Evolutionary conservation across 2,888 invertebrate species (phyloP).

Genomic region (Ectropis crepuscularia): DNA sequence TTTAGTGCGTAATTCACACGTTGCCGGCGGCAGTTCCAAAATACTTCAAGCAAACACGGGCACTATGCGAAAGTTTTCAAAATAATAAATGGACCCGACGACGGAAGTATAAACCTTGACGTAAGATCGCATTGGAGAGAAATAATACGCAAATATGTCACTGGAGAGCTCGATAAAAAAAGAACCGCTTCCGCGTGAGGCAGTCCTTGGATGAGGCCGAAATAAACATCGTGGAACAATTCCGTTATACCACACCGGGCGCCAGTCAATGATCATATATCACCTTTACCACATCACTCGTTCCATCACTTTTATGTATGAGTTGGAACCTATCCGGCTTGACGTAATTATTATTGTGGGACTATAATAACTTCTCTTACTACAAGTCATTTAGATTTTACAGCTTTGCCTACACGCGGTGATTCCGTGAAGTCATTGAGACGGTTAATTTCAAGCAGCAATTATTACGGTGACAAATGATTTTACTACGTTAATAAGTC

Average conservation of each 20-base stretch:
- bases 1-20: slow-evolving; percentile 65
- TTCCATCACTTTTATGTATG: slow-evolving; percentile 48
- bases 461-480: slow-evolving; percentile 15
- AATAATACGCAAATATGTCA: slow-evolving; percentile 64
- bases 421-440: slow-evolving; percentile 45
- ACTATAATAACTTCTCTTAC: slow-evolving; percentile 48
- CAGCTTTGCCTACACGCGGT: slow-evolving; percentile 42
- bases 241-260: slow-evolving; percentile 40
- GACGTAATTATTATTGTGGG: slow-evolving; percentile 48
- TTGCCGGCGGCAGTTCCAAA: slow-evolving; percentile 65
- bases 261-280: slow-evolving; percentile 39
- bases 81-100: slow-evolving; percentile 70
- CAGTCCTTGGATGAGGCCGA: slow-evolving; percentile 52
- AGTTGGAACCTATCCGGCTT: slow-evolving; percentile 42
- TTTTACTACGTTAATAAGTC: slow-evolving; percentile 13
- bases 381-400: slow-evolving; percentile 51
- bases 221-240: slow-evolving; percentile 59
- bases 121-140: slow-evolving; percentile 50
- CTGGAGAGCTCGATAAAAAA: slow-evolving; percentile 59
- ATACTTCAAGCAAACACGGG: slow-evolving; percentile 67
- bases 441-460: slow-evolving; percentile 40
- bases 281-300: slow-evolving; percentile 39
- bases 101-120: slow-evolving; percentile 71
- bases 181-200: slow-evolving; percentile 56
- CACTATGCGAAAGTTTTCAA: slow-evolving; percentile 65